These are phyloP conservation scores for Falco punctatus DNA, from an alignment of 2,113 vertebrate species.

Conservation along the genomic window DNA sequence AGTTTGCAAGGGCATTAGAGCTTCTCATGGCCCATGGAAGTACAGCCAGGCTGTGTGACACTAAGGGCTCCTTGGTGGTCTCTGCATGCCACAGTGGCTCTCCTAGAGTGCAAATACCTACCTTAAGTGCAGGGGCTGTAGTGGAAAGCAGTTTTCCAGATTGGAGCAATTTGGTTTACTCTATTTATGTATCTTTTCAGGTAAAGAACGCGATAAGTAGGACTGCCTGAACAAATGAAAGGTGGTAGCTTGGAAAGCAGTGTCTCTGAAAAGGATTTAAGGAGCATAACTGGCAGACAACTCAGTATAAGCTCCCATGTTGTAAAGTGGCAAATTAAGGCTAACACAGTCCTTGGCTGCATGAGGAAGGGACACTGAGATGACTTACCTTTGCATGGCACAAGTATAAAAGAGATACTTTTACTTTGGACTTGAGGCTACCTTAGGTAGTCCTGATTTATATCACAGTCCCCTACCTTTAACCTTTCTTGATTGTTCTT, in stretches of 20 bases:
- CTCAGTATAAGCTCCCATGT: neutral
- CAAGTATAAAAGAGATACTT: neutral
- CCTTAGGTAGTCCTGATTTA: neutral
- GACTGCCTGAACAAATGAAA: neutral
- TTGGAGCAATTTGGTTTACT: neutral
- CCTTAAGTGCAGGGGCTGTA: neutral
- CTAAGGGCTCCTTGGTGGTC: neutral
- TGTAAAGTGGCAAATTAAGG: neutral
- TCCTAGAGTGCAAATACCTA: fast-evolving
- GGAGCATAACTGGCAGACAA: neutral
- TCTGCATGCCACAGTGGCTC: neutral
- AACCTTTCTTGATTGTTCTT: neutral
- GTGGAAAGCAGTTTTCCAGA: neutral
- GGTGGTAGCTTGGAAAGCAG: neutral
- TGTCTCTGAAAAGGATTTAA: neutral
- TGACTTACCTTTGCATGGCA: neutral
- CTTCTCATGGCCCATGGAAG: neutral
- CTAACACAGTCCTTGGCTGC: neutral
- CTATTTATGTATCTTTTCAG: neutral
- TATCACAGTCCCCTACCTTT: neutral
- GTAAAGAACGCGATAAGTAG: neutral
- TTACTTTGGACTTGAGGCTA: neutral
- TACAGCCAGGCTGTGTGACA: neutral
- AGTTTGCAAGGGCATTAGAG: neutral
- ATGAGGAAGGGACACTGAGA: neutral